phyloP scores from a whole-genome alignment of 2,888 invertebrate species.

The Platycheirus albimanus region DNA sequence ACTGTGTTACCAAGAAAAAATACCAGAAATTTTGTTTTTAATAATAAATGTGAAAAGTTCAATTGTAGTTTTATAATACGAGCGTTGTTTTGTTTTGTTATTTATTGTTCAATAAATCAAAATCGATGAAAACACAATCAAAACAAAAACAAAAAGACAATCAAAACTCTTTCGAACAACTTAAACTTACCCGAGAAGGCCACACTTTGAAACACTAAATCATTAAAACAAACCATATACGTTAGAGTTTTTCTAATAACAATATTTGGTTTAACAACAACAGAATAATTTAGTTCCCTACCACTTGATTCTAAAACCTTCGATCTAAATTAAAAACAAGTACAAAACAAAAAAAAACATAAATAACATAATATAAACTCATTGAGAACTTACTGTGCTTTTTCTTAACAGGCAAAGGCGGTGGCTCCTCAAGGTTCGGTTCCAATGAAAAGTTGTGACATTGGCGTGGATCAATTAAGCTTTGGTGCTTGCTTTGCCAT shows the following conservation, averaged over 20 bases:
- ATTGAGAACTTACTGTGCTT: constrained; percentile 93
- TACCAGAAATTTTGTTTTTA: neutral
- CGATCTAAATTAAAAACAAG: constrained; percentile 68
- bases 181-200: constrained; percentile 94
- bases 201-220: constrained; percentile 96
- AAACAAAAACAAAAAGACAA: constrained; percentile 19
- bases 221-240: constrained; percentile 81
- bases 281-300: constrained; percentile 68
- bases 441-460: constrained; percentile 75
- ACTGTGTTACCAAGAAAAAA: constrained; percentile 6
- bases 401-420: constrained; percentile 96
- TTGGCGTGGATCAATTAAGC: constrained; percentile 80
- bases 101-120: constrained; percentile 30
- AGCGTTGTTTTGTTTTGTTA: constrained; percentile 2
- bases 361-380: constrained; percentile 76
- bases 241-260: constrained; percentile 82
- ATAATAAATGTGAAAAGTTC: constrained; percentile 10
- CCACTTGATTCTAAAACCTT: constrained; percentile 67
- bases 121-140: constrained; percentile 14
- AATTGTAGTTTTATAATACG: neutral
- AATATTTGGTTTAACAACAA: constrained; percentile 79
- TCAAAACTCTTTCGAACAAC: constrained; percentile 56
- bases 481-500: constrained; percentile 82
- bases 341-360: constrained; percentile 72
- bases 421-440: constrained; percentile 87